Conservation (phyloP, 2,888 invertebrate genomes). For the Phyllotreta cruciferae region DNA sequence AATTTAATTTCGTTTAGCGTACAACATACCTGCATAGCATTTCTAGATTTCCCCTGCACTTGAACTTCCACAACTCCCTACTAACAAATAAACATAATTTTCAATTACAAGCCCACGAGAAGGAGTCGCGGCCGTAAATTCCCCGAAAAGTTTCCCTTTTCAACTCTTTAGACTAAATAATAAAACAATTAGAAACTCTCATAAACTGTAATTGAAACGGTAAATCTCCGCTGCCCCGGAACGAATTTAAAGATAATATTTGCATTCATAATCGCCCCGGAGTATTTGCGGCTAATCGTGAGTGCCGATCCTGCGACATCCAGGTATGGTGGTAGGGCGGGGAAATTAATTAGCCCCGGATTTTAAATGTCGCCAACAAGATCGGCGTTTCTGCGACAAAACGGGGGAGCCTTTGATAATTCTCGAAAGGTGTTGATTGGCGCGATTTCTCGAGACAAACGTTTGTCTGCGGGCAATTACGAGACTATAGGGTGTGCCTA, state of each 20-base stretch:
- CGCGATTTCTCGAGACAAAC: constrained; percentile 11
- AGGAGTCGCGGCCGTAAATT: too few species aligned
- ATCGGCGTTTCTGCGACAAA: constrained; percentile 4
- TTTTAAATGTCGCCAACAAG: constrained; percentile 2
- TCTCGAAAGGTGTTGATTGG: constrained; percentile 15
- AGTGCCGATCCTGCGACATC: constrained; percentile 14
- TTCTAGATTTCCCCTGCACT: too few species aligned
- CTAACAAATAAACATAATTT: too few species aligned
- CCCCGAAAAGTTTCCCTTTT: neutral
- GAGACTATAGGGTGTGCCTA: neutral
- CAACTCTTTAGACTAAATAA: constrained; percentile 2
- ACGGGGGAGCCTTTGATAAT: constrained; percentile 7
- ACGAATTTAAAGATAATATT: constrained; percentile 12
- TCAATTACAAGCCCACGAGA: too few species aligned
- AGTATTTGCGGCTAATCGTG: constrained; percentile 13
- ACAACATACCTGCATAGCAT: too few species aligned
- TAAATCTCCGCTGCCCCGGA: constrained; percentile 7
- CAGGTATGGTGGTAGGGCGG: neutral
- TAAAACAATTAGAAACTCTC: constrained; percentile 6
- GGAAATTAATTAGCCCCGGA: constrained; percentile 19
- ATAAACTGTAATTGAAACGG: constrained; percentile 2
- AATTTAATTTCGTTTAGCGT: too few species aligned
- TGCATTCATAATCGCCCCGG: constrained; percentile 13
- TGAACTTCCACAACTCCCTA: too few species aligned
- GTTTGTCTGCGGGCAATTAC: neutral